Percentiles rank a stretch among this genome's conserved stretches.
These are phyloP conservation scores for Oncorhynchus gorbuscha DNA, from an alignment of 2,113 vertebrate species.

Conservation along the genomic window DNA sequence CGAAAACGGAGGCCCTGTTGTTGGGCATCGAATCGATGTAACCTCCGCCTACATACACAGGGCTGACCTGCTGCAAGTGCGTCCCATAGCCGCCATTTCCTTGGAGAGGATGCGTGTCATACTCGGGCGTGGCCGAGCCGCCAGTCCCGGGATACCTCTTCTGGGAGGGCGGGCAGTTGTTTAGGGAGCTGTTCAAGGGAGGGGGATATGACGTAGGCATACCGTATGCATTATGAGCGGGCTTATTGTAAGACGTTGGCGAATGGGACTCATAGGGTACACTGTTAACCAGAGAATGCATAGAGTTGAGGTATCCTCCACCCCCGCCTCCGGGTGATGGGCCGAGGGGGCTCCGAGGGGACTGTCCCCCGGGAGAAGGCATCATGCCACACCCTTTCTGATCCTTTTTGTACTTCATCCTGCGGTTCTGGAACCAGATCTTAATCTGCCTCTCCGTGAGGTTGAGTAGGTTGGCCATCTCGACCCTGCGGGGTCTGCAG, in stretches of 20 bases:
- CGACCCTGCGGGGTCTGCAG: slow-evolving; percentile 91
- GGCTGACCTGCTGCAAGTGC: slow-evolving; percentile 96
- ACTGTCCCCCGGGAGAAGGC: slow-evolving; percentile 93
- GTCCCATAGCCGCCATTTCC: slow-evolving; percentile 90
- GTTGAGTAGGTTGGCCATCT: slow-evolving; percentile 98
- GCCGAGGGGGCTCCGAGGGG: slow-evolving; percentile 89
- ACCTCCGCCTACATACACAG: slow-evolving; percentile 92
- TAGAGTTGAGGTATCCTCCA: slow-evolving; percentile 91
- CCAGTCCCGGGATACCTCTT: slow-evolving; percentile 88
- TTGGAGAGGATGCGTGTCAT: slow-evolving; percentile 90
- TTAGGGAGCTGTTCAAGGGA: slow-evolving; percentile 85
- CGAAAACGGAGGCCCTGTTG: slow-evolving; percentile 91
- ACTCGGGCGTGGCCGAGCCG: slow-evolving; percentile 88
- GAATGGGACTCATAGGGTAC: slow-evolving; percentile 92
- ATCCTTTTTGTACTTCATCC: slow-evolving; percentile 99
- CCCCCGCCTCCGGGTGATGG: slow-evolving; percentile 77
- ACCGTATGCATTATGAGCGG: slow-evolving; percentile 87
- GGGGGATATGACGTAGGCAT: slow-evolving; percentile 87
- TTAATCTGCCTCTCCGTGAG: slow-evolving; percentile 99
- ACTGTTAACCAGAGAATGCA: slow-evolving; percentile 97
- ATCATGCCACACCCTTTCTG: slow-evolving; percentile 96
- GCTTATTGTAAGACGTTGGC: slow-evolving; percentile 90
- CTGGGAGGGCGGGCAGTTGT: slow-evolving; percentile 88
- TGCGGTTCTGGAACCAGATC: slow-evolving; percentile 99
- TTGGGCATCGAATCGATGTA: slow-evolving; percentile 91